These are phyloP conservation scores for Hylaeus anthracinus DNA, from an alignment of 1,140 invertebrate genomes.

Conservation along the genomic window DNA sequence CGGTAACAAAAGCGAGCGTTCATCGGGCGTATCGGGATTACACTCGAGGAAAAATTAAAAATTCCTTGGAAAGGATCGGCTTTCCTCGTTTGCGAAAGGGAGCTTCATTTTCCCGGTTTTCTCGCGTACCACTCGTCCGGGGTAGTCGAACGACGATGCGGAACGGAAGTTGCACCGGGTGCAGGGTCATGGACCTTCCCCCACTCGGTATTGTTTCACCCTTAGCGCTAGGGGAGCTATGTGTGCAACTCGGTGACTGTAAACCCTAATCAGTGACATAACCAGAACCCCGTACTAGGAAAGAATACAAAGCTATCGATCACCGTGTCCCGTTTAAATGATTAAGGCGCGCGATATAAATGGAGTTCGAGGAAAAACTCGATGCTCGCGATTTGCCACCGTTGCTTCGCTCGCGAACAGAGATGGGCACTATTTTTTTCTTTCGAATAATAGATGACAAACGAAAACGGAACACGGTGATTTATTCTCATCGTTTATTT, in stretches of 20 bases:
- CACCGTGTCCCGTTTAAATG: slow-evolving; percentile 43
- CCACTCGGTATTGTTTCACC: slow-evolving; percentile 35
- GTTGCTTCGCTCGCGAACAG: neutral
- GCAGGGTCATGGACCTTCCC: slow-evolving; percentile 56
- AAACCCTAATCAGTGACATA: slow-evolving; percentile 47
- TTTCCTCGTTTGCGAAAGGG: slow-evolving; percentile 1
- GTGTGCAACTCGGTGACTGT: slow-evolving; percentile 42
- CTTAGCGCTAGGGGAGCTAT: slow-evolving; percentile 18
- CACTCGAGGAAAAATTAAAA: slow-evolving; percentile 13
- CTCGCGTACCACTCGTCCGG: neutral
- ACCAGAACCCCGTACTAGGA: slow-evolving; percentile 21
- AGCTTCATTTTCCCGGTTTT: slow-evolving; percentile 18
- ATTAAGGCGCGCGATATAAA: slow-evolving; percentile 38
- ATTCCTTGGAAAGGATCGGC: neutral
- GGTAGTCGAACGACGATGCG: slow-evolving; percentile 33
- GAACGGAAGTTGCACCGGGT: slow-evolving; percentile 46
- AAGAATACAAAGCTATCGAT: slow-evolving; percentile 48
- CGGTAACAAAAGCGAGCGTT: neutral
- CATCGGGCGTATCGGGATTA: neutral
- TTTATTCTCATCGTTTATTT: too few species aligned
- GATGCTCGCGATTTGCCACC: neutral
- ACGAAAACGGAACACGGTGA: too few species aligned
- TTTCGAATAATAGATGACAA: too few species aligned
- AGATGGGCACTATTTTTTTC: too few species aligned
- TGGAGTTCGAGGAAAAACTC: slow-evolving; percentile 30